Evolutionary conservation across 1,140 invertebrate species (phyloP).

Genomic region (Drosophila nikananu): DNA sequence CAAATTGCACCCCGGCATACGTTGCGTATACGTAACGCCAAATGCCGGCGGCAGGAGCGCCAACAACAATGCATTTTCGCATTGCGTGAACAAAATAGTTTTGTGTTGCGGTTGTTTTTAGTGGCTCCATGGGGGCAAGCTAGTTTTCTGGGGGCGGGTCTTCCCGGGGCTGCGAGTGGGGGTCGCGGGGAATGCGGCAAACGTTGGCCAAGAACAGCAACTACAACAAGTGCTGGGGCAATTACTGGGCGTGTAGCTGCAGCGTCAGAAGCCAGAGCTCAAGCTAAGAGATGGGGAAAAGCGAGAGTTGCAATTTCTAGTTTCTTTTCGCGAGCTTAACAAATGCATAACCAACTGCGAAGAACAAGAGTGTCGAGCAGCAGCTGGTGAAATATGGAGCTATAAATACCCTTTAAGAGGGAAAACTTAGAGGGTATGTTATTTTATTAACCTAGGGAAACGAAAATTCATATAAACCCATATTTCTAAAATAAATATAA

Average conservation of each 20-base stretch:
- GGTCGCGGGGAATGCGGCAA: slow-evolving; percentile 18
- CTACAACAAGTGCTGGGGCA: slow-evolving; percentile 63
- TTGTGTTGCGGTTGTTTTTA: slow-evolving; percentile 81
- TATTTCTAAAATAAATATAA: not conserved
- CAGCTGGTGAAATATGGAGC: not conserved
- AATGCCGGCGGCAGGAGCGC: slow-evolving; percentile 62
- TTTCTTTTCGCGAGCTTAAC: slow-evolving; percentile 56
- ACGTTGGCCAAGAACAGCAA: slow-evolving; percentile 43
- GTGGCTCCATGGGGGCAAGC: slow-evolving; percentile 47
- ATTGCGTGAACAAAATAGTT: slow-evolving; percentile 83
- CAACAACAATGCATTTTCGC: slow-evolving; percentile 71
- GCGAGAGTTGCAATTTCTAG: slow-evolving; percentile 54
- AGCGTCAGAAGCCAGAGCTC: slow-evolving; percentile 40
- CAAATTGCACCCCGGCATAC: slow-evolving; percentile 74
- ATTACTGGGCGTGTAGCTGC: slow-evolving; percentile 64
- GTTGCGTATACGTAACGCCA: slow-evolving; percentile 78
- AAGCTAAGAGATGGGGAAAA: slow-evolving; percentile 16
- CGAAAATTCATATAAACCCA: not conserved
- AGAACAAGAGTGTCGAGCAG: slow-evolving; percentile 2
- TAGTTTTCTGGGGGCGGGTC: slow-evolving; percentile 12
- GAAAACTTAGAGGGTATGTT: no score
- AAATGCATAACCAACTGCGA: slow-evolving; percentile 63
- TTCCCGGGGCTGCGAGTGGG: slow-evolving; percentile 1
- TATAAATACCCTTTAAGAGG: not conserved
- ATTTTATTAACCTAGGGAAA: not conserved